phyloP scores from a whole-genome alignment of 2,888 invertebrate species.

The Seladonia tumulorum region DNA sequence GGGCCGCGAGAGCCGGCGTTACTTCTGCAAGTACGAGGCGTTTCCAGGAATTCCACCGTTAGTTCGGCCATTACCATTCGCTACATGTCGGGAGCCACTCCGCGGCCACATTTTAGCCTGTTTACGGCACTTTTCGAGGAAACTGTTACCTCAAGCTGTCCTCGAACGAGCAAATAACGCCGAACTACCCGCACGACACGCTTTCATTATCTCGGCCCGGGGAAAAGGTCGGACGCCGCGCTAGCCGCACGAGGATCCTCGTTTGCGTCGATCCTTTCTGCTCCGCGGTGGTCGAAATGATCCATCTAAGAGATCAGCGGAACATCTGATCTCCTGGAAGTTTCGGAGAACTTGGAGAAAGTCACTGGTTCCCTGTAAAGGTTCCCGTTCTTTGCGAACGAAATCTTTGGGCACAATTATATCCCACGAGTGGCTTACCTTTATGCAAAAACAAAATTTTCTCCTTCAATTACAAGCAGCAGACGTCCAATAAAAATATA shows the following conservation, averaged over 20 bases:
- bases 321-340: background rate
- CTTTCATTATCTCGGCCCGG: constrained; percentile 64
- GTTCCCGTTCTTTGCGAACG: too few species aligned
- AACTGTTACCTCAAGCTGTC: constrained; percentile 62
- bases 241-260: background rate
- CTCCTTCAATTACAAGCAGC: too few species aligned
- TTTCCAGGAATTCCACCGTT: constrained; percentile 70
- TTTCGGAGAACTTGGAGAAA: background rate
- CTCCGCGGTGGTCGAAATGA: background rate
- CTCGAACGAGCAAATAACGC: constrained; percentile 41
- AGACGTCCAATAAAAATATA: too few species aligned
- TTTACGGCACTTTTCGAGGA: constrained; percentile 73
- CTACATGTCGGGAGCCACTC: constrained; percentile 67
- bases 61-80: constrained; percentile 73
- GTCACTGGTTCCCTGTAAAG: too few species aligned
- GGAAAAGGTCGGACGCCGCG: constrained; percentile 12
- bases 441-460: too few species aligned
- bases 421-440: too few species aligned
- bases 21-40: constrained; percentile 52
- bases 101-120: constrained; percentile 70
- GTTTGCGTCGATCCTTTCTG: background rate
- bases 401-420: too few species aligned
- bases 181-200: constrained; percentile 35
- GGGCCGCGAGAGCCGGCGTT: constrained; percentile 43
- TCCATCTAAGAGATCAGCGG: background rate